phyloP scores from a whole-genome alignment of 2,888 invertebrate species.

The Dasysyrphus tricinctus region DNA sequence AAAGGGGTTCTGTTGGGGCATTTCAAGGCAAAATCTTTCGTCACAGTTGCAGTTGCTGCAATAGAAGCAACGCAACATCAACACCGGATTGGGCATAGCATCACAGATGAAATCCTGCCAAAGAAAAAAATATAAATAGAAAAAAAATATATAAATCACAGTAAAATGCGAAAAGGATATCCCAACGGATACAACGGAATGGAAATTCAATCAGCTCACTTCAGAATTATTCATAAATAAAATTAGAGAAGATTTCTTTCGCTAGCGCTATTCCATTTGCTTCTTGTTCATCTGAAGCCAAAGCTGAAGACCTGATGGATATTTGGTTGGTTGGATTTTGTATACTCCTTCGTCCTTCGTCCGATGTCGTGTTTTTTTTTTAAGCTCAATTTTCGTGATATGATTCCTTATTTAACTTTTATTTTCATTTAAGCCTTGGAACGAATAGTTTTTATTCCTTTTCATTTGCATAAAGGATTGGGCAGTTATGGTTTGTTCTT shows the following conservation, averaged over 20 bases:
- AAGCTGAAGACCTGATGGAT: slow-evolving; percentile 17
- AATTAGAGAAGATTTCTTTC: slow-evolving; percentile 70
- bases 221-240: slow-evolving; percentile 75
- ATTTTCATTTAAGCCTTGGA: slow-evolving; percentile 64
- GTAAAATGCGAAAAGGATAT: slow-evolving; percentile 70
- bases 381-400: slow-evolving; percentile 33
- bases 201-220: slow-evolving; percentile 76
- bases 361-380: slow-evolving; percentile 6
- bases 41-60: slow-evolving; percentile 45
- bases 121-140: slow-evolving; percentile 4
- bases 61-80: slow-evolving; percentile 12
- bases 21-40: slow-evolving; percentile 49
- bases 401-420: slow-evolving; percentile 67
- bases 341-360: neutral
- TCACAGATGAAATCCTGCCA: slow-evolving; percentile 17
- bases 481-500: slow-evolving; percentile 31
- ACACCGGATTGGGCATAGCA: slow-evolving; percentile 44
- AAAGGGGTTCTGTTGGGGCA: slow-evolving; percentile 13
- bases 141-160: slow-evolving; percentile 32
- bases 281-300: slow-evolving; percentile 5
- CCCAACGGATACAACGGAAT: slow-evolving; percentile 73
- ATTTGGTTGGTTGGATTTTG: neutral
- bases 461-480: slow-evolving; percentile 67
- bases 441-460: slow-evolving; percentile 50
- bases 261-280: slow-evolving; percentile 5